Evolutionary conservation across 2,888 invertebrate species (phyloP), one percentile per base, ranked within the genome.

Genomic region (Lepetodrilus schrolli): DNA sequence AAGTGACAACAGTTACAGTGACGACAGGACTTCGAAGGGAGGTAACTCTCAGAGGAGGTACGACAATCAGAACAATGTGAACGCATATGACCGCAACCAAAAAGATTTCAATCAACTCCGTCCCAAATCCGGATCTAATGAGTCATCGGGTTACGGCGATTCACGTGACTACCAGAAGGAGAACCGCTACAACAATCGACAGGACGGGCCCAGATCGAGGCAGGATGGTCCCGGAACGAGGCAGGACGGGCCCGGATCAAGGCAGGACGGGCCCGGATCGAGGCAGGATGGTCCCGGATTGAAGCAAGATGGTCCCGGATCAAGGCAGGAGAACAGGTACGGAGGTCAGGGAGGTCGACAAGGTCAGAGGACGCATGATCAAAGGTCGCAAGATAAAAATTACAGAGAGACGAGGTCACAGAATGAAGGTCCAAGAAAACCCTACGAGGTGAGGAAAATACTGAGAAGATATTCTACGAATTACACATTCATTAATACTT

Each of bases 101-200:
- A 43, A 43, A 43, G 43, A 43, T 13, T 43, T 43, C 30, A 30
- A 58, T n/a, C 58, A 58, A 34, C 34, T 34, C 58, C 58, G 58
- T 58, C 58, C 58, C 17, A 58, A 58, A 17, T 58, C 58, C 8
- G 34, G n/a, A 34, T 48, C 48, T 48, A n/a, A n/a, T n/a, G n/a
- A n/a, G n/a, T 43, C 43, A 43, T 58, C 26, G 17, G 34, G 34
- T 30, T 58, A 23, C 26, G 30, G 30, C 34, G 58, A 58, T 30
- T 17, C 13, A 17, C 58, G 34, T 10, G 58, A 58, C 0, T 34
- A 58, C 30, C 48, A 48, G 20, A 58, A 58, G 30, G 58, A 58
- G 17, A 58, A 58, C 17, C 26, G 34, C 17, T 58, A 30, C 17
- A 30, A 58, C 17, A 21, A 7, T 58, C 58, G 58, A 17, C 58